These are phyloP conservation scores for Willowsia nigromaculata DNA, from an alignment of 2,888 invertebrate genomes.

Conservation along the genomic window DNA sequence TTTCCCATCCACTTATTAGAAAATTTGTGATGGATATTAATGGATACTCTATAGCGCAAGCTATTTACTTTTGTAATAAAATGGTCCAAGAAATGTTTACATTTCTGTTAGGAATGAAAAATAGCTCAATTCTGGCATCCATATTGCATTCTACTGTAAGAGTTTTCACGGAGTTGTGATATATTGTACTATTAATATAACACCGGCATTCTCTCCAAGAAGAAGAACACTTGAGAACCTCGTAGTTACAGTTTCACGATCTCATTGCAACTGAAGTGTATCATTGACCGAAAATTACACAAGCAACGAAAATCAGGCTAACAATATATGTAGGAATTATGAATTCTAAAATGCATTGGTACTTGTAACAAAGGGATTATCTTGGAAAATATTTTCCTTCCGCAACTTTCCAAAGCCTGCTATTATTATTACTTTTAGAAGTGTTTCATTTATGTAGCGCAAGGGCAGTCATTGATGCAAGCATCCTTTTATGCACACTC, in stretches of 20 bases:
- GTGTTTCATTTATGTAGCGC: not conserved
- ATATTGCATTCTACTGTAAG: no score
- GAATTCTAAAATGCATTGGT: no score
- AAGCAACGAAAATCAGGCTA: no score
- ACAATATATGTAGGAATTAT: no score
- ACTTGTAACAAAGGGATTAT: not conserved
- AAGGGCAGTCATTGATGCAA: slow-evolving; percentile 17
- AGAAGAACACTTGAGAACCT: no score
- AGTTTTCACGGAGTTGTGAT: no score
- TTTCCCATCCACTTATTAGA: not conserved
- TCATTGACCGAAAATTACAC: no score
- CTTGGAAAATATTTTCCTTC: not conserved
- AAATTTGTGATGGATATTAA: not conserved
- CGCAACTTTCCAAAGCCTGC: not conserved
- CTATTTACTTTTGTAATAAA: not conserved
- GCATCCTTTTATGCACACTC: not conserved
- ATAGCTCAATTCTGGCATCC: not conserved
- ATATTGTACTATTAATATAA: no score
- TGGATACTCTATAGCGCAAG: not conserved
- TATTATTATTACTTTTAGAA: not conserved
- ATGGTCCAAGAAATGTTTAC: not conserved
- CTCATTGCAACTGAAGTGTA: no score
- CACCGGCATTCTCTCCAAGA: no score
- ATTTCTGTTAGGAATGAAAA: not conserved
- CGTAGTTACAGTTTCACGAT: no score